A percentile compares a stretch with the other conserved stretches of the same genome.
Evolutionary conservation across 1,140 invertebrate species (phyloP).

Genomic region (Aphaenogaster rudis): DNA sequence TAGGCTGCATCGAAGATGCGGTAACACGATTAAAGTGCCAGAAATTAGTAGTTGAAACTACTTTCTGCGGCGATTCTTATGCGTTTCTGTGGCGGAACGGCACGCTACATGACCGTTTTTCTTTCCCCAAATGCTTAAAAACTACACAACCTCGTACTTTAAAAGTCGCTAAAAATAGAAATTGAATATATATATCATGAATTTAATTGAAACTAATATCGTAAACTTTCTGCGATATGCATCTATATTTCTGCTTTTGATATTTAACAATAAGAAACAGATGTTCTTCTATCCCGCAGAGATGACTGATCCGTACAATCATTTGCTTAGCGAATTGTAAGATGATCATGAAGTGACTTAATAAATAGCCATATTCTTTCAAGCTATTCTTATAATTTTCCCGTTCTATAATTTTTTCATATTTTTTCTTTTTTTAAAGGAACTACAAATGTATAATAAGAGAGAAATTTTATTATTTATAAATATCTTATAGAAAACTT

Average conservation of each 20-base stretch:
- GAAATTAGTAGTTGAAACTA: neutral
- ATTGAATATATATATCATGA: neutral
- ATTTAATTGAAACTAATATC: neutral
- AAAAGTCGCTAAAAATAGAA: neutral
- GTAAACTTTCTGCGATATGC: neutral
- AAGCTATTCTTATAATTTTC: too few relatives aligned
- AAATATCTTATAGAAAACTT: neutral
- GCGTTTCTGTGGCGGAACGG: neutral
- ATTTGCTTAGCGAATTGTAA: too few relatives aligned
- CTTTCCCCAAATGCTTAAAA: neutral
- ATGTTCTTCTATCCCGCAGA: too few relatives aligned
- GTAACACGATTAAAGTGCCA: neutral
- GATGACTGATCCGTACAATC: too few relatives aligned
- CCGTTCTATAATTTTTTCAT: too few relatives aligned
- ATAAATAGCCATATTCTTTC: too few relatives aligned
- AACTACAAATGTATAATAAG: neutral
- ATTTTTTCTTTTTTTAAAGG: too few relatives aligned
- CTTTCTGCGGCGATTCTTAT: neutral
- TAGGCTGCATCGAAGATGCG: neutral
- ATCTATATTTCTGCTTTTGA: neutral
- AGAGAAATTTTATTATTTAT: neutral
- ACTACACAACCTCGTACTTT: neutral
- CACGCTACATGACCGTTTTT: neutral
- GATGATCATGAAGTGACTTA: too few relatives aligned
- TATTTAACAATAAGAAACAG: neutral